phyloP scores from a whole-genome alignment of 2,113 vertebrate genomes.

The Oxyura jamaicensis region DNA sequence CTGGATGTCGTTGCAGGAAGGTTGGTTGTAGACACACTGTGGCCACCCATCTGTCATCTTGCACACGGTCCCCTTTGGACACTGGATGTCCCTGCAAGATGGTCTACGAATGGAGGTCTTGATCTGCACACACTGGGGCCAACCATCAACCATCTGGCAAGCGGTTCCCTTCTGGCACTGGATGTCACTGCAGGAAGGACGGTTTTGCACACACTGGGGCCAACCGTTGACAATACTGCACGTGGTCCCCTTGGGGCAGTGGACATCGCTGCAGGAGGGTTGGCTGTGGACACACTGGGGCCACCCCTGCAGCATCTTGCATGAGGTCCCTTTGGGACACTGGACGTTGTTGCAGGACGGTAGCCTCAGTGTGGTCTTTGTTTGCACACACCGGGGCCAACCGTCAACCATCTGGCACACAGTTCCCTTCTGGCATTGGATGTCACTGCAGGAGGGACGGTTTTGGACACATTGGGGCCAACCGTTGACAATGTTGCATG shows the following conservation, averaged over 20 bases:
- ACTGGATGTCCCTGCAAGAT: fast-evolving
- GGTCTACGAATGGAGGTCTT: fast-evolving
- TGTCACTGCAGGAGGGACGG: background rate
- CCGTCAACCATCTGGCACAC: fast-evolving
- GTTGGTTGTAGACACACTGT: fast-evolving
- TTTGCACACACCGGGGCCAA: background rate
- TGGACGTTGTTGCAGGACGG: background rate
- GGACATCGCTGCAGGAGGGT: background rate
- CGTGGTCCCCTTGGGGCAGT: background rate
- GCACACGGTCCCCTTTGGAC: fast-evolving
- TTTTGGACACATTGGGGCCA: background rate
- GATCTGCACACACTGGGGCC: background rate
- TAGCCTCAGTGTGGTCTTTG: fast-evolving
- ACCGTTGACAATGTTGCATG: fast-evolving
- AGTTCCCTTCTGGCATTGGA: fast-evolving
- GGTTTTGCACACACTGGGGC: background rate
- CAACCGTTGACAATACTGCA: background rate
- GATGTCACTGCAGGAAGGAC: background rate
- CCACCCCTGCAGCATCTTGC: fast-evolving
- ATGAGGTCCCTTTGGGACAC: background rate
- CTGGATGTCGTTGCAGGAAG: fast-evolving
- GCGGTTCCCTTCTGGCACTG: background rate
- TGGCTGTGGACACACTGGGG: background rate
- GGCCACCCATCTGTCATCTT: background rate
- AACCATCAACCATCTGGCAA: fast-evolving